Conservation (phyloP, 2,113 vertebrate genomes). For the Myrmecobius fasciatus region DNA sequence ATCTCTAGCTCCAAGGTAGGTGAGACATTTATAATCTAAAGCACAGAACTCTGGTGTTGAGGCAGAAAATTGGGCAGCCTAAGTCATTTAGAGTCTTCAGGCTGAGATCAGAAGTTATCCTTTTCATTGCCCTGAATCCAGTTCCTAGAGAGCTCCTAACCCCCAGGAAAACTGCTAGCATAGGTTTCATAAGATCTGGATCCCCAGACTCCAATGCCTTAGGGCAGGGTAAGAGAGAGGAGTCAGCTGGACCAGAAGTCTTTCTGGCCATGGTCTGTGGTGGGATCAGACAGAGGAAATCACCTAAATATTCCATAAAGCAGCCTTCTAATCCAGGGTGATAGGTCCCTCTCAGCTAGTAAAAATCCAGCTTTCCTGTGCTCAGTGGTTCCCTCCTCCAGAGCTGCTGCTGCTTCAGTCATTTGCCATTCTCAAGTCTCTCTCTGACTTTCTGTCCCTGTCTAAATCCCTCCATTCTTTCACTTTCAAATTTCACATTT, state of each 20-base stretch:
- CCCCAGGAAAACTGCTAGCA: neutral
- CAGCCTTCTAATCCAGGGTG: slow-evolving; percentile 25
- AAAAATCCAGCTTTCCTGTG: slow-evolving; percentile 20
- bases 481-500: slow-evolving; percentile 50
- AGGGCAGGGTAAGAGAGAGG: neutral
- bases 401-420: slow-evolving; percentile 3
- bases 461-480: slow-evolving; percentile 54
- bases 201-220: slow-evolving; percentile 40
- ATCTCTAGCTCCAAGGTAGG: neutral
- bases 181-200: neutral
- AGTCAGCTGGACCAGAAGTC: neutral
- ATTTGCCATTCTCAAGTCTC: neutral
- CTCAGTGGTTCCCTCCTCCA: slow-evolving; percentile 40
- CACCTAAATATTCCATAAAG: neutral
- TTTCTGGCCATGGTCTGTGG: too few species aligned
- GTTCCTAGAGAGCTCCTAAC: neutral
- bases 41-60: neutral
- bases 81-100: neutral
- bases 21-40: neutral
- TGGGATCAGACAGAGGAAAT: neutral
- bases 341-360: slow-evolving; percentile 46
- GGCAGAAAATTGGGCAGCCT: neutral
- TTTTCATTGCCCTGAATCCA: neutral
- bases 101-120: neutral
- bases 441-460: slow-evolving; percentile 2